phyloP scores from a whole-genome alignment of 2,888 invertebrate genomes.

The Thecocarcelia acutangulata region DNA sequence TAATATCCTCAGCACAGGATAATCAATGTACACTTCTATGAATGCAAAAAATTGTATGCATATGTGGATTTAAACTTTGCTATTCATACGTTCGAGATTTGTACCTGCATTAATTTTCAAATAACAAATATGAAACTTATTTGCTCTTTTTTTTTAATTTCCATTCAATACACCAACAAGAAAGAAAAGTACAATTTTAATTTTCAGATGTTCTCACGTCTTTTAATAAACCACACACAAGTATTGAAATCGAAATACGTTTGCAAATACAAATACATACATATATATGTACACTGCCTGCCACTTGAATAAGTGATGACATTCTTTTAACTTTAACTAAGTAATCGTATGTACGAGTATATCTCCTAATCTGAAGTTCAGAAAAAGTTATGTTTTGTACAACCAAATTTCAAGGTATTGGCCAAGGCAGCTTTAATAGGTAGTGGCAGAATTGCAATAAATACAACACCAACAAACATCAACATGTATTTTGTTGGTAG shows the following conservation, averaged over 20 bases:
- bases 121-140: background rate
- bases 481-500: too few relatives aligned
- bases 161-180: conserved; percentile 16
- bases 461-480: too few relatives aligned
- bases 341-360: too few relatives aligned
- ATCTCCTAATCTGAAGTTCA: too few relatives aligned
- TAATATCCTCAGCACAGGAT: conserved; percentile 38
- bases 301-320: too few relatives aligned
- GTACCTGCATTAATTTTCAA: background rate
- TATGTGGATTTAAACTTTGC: background rate
- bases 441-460: too few relatives aligned
- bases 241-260: too few relatives aligned
- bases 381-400: too few relatives aligned
- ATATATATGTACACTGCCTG: background rate
- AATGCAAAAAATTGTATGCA: background rate
- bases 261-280: conserved; percentile 1
- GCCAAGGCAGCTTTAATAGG: too few relatives aligned
- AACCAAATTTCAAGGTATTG: too few relatives aligned
- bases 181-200: conserved; percentile 53
- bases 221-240: conserved; percentile 53
- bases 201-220: conserved; percentile 62
- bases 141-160: conserved; percentile 17
- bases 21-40: conserved; percentile 9
- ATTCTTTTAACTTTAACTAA: too few relatives aligned
- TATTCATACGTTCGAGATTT: conserved; percentile 1